These are phyloP conservation scores for Agonopterix heracliana DNA, from an alignment of 2,888 invertebrate species.

Conservation along the genomic window DNA sequence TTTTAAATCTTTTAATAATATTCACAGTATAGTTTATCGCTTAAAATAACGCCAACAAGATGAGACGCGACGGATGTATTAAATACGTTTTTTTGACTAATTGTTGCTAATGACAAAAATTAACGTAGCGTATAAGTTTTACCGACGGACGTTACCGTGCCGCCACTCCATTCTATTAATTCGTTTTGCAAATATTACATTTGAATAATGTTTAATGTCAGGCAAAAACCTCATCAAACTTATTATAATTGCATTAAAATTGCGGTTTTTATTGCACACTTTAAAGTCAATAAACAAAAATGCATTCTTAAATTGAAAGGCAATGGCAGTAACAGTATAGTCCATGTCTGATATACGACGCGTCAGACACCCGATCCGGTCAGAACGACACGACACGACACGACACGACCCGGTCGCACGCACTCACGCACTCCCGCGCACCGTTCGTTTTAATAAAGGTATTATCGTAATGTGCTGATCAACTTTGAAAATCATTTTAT, in stretches of 20 bases:
- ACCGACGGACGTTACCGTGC: not conserved
- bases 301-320: not conserved
- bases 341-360: no score
- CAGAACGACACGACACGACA: no score
- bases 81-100: slow-evolving; percentile 1
- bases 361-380: no score
- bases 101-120: slow-evolving; percentile 10
- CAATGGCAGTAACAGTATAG: no score
- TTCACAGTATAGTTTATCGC: slow-evolving; percentile 6
- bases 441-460: no score
- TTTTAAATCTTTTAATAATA: not conserved
- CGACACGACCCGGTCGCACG: no score
- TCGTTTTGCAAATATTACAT: slow-evolving; percentile 1
- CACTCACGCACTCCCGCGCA: no score
- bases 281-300: not conserved
- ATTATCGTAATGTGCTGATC: no score
- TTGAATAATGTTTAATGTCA: slow-evolving; percentile 5
- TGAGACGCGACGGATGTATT: not conserved
- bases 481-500: no score
- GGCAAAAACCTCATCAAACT: slow-evolving; percentile 6
- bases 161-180: no score
- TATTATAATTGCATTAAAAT: slow-evolving; percentile 7
- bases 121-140: slow-evolving; percentile 10
- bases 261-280: not conserved
- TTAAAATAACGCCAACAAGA: slow-evolving; percentile 1